phyloP scores from a whole-genome alignment of 2,888 invertebrate genomes.

The Epirrhoe alternata region DNA sequence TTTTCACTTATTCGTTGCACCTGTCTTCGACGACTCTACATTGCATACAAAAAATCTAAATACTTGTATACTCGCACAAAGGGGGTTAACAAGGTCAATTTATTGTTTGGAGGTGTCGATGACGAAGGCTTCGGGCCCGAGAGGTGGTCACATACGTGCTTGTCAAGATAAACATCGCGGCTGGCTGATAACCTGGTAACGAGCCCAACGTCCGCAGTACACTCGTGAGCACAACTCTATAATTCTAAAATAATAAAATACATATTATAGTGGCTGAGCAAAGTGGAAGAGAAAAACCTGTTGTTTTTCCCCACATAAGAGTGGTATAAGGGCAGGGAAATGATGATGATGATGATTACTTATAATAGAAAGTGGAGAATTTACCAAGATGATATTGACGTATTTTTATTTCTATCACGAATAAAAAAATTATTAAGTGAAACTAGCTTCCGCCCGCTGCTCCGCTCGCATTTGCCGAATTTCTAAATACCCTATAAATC shows the following conservation, averaged over 20 bases:
- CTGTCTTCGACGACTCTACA: conserved; percentile 37
- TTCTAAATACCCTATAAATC: no score
- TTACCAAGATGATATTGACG: no score
- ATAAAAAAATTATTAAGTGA: not conserved
- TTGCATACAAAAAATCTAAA: conserved; percentile 47
- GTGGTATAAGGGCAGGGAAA: no score
- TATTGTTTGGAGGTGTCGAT: conserved; percentile 73
- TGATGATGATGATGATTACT: no score
- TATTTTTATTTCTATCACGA: no score
- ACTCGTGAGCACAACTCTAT: conserved; percentile 52
- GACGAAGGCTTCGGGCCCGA: conserved; percentile 58
- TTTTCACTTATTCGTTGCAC: conserved; percentile 32
- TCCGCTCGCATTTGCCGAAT: no score
- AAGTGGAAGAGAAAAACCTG: no score
- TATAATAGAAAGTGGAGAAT: no score
- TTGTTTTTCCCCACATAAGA: no score
- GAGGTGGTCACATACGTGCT: conserved; percentile 72
- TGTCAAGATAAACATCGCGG: conserved; percentile 76
- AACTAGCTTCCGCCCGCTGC: no score
- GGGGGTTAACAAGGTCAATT: conserved; percentile 69
- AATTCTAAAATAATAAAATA: conserved; percentile 7
- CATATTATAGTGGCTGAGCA: no score
- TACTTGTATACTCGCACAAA: conserved; percentile 53
- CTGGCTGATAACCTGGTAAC: conserved; percentile 73
- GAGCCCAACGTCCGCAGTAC: conserved; percentile 72